Percentiles rank a stretch among this genome's conserved stretches.
These are phyloP conservation scores for Drosophila equinoxialis DNA, from an alignment of 1,140 invertebrate species.

Conservation along the genomic window DNA sequence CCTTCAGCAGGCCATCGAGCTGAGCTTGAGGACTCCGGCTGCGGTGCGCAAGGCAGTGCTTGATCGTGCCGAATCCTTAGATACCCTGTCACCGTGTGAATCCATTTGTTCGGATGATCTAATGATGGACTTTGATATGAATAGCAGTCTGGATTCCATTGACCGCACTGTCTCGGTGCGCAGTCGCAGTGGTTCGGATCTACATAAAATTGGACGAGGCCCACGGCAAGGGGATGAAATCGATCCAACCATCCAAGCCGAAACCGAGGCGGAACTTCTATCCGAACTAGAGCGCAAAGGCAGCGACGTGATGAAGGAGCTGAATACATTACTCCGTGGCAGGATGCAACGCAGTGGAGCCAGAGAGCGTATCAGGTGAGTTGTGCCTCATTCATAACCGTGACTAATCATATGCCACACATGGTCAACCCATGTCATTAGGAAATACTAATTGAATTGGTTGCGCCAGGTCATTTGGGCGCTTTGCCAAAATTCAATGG, in stretches of 20 bases:
- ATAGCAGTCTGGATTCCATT: constrained; percentile 88
- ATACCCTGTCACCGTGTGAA: constrained; percentile 90
- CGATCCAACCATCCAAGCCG: constrained; percentile 45
- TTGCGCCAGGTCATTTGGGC: constrained; percentile 35
- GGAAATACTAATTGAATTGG: constrained; percentile 64
- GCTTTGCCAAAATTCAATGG: constrained; percentile 36
- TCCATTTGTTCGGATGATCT: constrained; percentile 92
- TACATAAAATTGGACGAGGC: constrained; percentile 83
- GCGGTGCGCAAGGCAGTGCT: constrained; percentile 67
- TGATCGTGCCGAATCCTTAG: constrained; percentile 87
- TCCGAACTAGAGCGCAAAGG: constrained; percentile 84
- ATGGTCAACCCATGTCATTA: constrained; percentile 14
- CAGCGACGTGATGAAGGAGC: constrained; percentile 85
- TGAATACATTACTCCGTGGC: constrained; percentile 70
- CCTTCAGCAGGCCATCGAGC: constrained; percentile 76
- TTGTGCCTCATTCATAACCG: constrained; percentile 25
- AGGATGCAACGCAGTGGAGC: constrained; percentile 55
- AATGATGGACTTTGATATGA: constrained; percentile 91
- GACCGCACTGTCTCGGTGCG: constrained; percentile 83
- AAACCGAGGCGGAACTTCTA: constrained; percentile 83
- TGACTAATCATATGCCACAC: constrained; percentile 20
- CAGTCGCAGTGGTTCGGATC: constrained; percentile 83
- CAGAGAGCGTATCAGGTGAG: constrained; percentile 70
- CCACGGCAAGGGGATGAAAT: constrained; percentile 24
- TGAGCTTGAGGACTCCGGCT: constrained; percentile 80